A percentile compares a stretch with the other conserved stretches of the same genome.
These are phyloP conservation scores for Omphaloscelis lunosa DNA, from an alignment of 2,888 invertebrate genomes.

Conservation along the genomic window DNA sequence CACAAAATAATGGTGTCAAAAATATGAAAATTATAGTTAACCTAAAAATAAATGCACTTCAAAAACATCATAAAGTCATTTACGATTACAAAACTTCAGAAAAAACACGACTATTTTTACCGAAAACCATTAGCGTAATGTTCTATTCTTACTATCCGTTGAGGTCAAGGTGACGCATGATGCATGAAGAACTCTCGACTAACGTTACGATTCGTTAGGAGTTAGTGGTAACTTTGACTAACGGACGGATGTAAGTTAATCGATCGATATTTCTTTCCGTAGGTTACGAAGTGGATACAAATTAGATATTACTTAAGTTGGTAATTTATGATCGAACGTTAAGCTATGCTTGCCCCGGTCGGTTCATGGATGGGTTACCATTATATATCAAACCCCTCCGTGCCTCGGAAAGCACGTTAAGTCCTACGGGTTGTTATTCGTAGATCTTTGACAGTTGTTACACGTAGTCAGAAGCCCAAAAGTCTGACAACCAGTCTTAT, in stretches of 20 bases:
- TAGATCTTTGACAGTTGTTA: not conserved
- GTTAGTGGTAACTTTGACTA: not conserved
- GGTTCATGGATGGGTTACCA: not conserved
- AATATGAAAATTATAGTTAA: not conserved
- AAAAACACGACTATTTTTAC: conserved; percentile 20
- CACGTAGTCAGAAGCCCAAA: not conserved
- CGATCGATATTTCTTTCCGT: not conserved
- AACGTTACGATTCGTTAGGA: not conserved
- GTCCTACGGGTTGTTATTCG: not conserved
- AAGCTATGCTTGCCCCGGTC: not conserved
- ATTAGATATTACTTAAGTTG: too few species aligned
- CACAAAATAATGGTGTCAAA: not conserved
- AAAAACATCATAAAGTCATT: conserved; percentile 19
- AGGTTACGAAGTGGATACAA: not conserved
- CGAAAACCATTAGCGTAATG: conserved; percentile 29
- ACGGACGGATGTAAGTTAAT: not conserved
- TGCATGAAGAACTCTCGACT: conserved; percentile 7
- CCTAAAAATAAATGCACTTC: not conserved
- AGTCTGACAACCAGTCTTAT: not conserved
- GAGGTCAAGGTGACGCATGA: conserved; percentile 37
- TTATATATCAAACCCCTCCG: not conserved
- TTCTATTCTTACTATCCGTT: not conserved
- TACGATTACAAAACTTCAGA: conserved; percentile 27
- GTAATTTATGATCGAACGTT: too few species aligned
- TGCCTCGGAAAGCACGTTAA: not conserved